Evolutionary conservation across 1,140 invertebrate genomes (phyloP).

Genomic region (Reticulitermes speratus): DNA sequence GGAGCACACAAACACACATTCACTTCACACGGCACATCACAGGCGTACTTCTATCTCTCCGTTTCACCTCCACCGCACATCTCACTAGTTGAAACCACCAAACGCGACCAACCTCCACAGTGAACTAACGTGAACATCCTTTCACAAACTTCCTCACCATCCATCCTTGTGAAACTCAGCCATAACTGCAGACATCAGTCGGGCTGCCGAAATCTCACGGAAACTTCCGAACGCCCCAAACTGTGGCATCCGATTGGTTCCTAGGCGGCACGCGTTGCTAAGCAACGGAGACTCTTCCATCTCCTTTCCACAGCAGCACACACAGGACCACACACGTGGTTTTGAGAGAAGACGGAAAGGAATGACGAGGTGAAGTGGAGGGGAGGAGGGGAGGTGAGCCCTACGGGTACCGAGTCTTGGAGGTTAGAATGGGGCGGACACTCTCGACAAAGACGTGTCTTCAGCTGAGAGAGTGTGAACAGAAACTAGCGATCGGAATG

Average conservation of each 20-base stretch:
- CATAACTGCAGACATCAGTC: slow-evolving; percentile 1
- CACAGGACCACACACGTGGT: slow-evolving; percentile 31
- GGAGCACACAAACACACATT: neutral
- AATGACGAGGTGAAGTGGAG: slow-evolving; percentile 5
- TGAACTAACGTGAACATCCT: neutral
- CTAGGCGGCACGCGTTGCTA: slow-evolving; percentile 24
- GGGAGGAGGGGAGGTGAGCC: neutral
- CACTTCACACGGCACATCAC: slow-evolving; percentile 11
- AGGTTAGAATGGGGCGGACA: neutral
- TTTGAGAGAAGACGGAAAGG: neutral
- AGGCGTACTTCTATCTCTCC: neutral
- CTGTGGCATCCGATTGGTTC: neutral
- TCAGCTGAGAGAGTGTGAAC: neutral
- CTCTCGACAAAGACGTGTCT: neutral
- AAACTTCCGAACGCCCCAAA: neutral
- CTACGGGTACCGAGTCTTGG: neutral
- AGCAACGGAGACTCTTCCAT: slow-evolving; percentile 18
- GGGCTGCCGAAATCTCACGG: slow-evolving; percentile 23
- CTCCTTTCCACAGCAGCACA: slow-evolving; percentile 8
- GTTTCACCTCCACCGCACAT: slow-evolving; percentile 22
- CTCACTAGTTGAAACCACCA: neutral
- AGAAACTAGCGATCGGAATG: no score
- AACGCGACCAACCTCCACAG: neutral
- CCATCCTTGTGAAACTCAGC: neutral
- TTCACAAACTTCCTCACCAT: neutral